phyloP scores from a whole-genome alignment of 1,140 invertebrate species.

The Acyrthosiphon pisum region DNA sequence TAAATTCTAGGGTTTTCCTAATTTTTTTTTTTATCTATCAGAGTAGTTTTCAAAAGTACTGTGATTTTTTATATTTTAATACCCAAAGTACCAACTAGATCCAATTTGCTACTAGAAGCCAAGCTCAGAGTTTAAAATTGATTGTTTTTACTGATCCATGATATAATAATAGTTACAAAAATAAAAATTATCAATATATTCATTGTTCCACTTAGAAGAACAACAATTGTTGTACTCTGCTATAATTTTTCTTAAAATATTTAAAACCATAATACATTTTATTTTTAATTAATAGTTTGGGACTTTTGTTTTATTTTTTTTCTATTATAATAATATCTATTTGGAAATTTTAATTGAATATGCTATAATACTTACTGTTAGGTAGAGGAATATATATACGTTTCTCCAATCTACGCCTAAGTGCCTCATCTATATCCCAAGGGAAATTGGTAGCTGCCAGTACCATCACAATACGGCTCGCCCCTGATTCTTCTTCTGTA shows the following conservation, averaged over 20 bases:
- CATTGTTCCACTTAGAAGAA: too few species aligned
- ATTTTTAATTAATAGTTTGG: background rate
- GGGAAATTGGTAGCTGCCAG: slow-evolving; percentile 99
- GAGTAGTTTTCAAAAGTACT: too few species aligned
- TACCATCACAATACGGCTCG: slow-evolving; percentile 91
- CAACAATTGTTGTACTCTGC: too few species aligned
- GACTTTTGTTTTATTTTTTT: background rate
- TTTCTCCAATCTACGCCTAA: slow-evolving; percentile 94
- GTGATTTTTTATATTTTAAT: too few species aligned
- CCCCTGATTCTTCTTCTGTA: slow-evolving; percentile 68
- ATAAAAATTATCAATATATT: background rate
- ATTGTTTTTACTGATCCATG: background rate
- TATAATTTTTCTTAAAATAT: background rate
- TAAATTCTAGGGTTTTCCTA: too few species aligned
- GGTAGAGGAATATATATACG: slow-evolving; percentile 99
- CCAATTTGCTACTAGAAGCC: too few species aligned
- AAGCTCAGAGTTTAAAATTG: too few species aligned
- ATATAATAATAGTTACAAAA: background rate
- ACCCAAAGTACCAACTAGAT: too few species aligned
- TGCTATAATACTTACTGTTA: slow-evolving; percentile 70
- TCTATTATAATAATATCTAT: background rate
- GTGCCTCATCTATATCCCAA: slow-evolving; percentile 99
- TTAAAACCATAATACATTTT: background rate
- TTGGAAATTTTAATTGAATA: background rate
- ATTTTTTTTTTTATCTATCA: too few species aligned